Percentiles rank a stretch among this genome's conserved stretches.
phyloP scores from a whole-genome alignment of 2,888 invertebrate species.

The Osmoderma eremita region DNA sequence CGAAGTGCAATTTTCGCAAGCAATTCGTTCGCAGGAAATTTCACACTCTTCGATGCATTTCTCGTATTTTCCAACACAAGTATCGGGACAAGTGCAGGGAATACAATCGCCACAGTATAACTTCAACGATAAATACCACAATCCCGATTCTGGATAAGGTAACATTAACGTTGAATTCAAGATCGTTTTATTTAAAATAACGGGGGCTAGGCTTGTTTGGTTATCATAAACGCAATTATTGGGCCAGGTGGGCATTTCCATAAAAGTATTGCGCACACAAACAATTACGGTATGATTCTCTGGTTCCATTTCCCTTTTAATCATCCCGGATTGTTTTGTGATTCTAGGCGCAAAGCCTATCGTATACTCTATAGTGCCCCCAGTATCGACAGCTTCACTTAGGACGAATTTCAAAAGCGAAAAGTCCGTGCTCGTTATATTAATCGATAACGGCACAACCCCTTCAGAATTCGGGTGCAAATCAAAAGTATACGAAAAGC shows the following conservation, averaged over 20 bases:
- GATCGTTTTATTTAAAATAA: slow-evolving; percentile 73
- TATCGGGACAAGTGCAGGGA: slow-evolving; percentile 57
- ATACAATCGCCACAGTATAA: slow-evolving; percentile 71
- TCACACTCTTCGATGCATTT: slow-evolving; percentile 53
- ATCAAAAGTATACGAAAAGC: slow-evolving; percentile 81
- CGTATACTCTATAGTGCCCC: slow-evolving; percentile 80
- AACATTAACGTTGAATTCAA: slow-evolving; percentile 73
- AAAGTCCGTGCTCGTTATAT: slow-evolving; percentile 73
- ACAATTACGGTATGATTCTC: slow-evolving; percentile 68
- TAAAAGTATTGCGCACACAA: slow-evolving; percentile 70
- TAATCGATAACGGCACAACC: slow-evolving; percentile 73
- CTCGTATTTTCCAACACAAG: slow-evolving; percentile 54
- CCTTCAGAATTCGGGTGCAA: slow-evolving; percentile 71
- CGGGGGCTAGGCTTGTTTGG: slow-evolving; percentile 66
- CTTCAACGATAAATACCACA: slow-evolving; percentile 81
- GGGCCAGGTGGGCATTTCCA: slow-evolving; percentile 71
- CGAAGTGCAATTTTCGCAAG: slow-evolving; percentile 46
- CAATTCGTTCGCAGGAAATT: slow-evolving; percentile 46
- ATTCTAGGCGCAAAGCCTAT: slow-evolving; percentile 73
- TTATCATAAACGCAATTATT: slow-evolving; percentile 69
- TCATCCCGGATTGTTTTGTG: slow-evolving; percentile 48
- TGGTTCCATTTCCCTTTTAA: slow-evolving; percentile 51
- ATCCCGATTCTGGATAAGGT: slow-evolving; percentile 86
- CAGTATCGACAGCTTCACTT: slow-evolving; percentile 78
- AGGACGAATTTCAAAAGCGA: slow-evolving; percentile 77